phyloP scores from a whole-genome alignment of 2,797 vertebrate species.

The Buphagus erythrorhynchus region DNA sequence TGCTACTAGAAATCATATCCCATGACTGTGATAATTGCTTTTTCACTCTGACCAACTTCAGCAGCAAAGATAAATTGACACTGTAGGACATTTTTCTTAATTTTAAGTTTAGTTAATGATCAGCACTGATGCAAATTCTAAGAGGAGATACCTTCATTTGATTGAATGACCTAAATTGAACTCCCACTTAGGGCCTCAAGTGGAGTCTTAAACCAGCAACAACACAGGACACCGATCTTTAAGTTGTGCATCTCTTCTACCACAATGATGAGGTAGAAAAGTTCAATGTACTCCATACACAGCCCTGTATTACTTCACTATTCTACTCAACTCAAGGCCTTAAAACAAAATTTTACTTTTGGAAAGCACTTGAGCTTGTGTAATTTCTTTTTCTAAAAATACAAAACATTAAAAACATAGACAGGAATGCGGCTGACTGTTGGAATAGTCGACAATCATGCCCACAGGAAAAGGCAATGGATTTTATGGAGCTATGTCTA shows the following conservation, averaged over 20 bases:
- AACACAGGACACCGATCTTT: background rate
- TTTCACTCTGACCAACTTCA: background rate
- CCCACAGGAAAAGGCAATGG: background rate
- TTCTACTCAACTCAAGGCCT: background rate
- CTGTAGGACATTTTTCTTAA: background rate
- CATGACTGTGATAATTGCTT: background rate
- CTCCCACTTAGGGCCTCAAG: background rate
- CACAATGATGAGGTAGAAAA: background rate
- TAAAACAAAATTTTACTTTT: background rate
- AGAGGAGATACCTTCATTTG: background rate
- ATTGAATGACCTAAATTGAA: background rate
- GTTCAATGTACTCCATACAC: background rate
- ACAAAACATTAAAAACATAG: background rate
- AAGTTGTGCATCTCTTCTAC: background rate
- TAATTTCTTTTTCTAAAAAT: background rate
- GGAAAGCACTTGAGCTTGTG: background rate
- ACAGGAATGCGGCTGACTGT: background rate
- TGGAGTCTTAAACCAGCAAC: background rate
- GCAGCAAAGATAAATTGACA: background rate
- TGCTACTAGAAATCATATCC: background rate
- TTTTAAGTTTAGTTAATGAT: background rate
- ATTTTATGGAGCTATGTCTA: background rate
- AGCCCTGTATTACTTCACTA: background rate
- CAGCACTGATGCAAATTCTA: background rate
- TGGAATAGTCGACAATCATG: fast-evolving